These are phyloP conservation scores for Montipora capricornis DNA, from an alignment of 64 coral and sea anemone genomes.

Conservation along the genomic window DNA sequence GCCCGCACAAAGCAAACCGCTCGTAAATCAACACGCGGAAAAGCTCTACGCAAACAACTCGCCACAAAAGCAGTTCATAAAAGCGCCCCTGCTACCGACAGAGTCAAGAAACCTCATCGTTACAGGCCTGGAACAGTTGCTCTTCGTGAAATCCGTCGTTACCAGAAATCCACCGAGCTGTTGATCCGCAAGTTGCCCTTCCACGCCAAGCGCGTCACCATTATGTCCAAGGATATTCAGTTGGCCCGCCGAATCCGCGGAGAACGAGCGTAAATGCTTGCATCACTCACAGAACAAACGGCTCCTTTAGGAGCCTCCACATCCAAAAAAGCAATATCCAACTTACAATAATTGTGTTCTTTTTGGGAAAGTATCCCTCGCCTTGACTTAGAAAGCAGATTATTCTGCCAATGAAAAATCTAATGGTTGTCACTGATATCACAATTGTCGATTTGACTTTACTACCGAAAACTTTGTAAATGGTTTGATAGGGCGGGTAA, in stretches of 20 bases:
- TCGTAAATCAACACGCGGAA: constrained; percentile 75
- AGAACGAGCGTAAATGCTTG: constrained; percentile 34
- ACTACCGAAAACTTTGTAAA: too few species aligned
- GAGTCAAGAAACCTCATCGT: constrained; percentile 90
- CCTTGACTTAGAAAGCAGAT: too few species aligned
- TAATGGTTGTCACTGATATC: too few species aligned
- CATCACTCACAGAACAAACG: too few species aligned
- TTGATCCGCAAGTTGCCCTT: constrained; percentile 93
- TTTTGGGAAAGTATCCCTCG: too few species aligned
- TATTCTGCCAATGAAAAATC: too few species aligned
- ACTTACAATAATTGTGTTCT: too few species aligned
- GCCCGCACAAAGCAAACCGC: constrained; percentile 76
- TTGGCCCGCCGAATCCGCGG: constrained; percentile 63
- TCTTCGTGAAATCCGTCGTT: constrained; percentile 94
- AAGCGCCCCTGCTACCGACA: constrained; percentile 74
- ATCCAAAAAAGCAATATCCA: too few species aligned
- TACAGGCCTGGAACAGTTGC: constrained; percentile 95
- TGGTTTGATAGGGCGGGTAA: too few species aligned
- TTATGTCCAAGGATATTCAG: constrained; percentile 68
- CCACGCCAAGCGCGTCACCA: constrained; percentile 71
- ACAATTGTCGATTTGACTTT: too few species aligned
- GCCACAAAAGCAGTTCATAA: constrained; percentile 82
- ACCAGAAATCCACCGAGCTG: constrained; percentile 91
- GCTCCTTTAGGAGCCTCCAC: too few species aligned
- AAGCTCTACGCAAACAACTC: constrained; percentile 78